These are phyloP conservation scores for Leptopilina syphax DNA, from an alignment of 2,888 invertebrate species.

Conservation along the genomic window DNA sequence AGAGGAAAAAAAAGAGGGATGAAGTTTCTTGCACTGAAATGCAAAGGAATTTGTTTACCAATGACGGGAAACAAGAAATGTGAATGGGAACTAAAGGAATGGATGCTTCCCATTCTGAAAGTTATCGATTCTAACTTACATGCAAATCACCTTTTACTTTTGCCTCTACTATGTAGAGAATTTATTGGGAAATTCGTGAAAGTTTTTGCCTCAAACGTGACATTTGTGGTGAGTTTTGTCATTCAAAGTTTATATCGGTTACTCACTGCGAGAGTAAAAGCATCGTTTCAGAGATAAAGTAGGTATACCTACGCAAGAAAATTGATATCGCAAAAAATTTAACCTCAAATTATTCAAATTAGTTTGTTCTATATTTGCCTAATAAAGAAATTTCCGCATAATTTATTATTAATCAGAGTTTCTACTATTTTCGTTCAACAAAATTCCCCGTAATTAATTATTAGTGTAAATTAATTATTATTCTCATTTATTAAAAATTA, in stretches of 20 bases:
- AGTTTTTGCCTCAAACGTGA: background rate
- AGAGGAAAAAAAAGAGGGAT: background rate
- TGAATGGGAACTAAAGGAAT: constrained; percentile 5
- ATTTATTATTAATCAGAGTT: no score
- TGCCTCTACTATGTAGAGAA: constrained; percentile 14
- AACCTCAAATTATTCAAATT: no score
- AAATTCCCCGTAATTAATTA: no score
- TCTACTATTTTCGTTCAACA: no score
- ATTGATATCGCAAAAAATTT: no score
- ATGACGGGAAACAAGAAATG: constrained; percentile 20
- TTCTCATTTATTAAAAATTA: no score
- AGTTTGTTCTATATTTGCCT: no score
- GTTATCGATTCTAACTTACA: constrained; percentile 28
- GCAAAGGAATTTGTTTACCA: constrained; percentile 1
- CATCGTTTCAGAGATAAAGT: no score
- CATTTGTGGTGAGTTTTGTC: constrained; percentile 23
- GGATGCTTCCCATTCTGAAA: constrained; percentile 14
- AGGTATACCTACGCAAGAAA: background rate
- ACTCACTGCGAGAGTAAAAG: background rate
- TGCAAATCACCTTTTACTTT: constrained; percentile 29
- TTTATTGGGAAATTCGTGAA: constrained; percentile 28
- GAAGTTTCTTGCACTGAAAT: background rate
- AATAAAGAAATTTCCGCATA: no score
- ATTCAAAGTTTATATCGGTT: constrained; percentile 3
- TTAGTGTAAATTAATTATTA: no score